Percentiles rank a stretch among this genome's conserved stretches.
These are phyloP conservation scores for Sterna hirundo DNA, from an alignment of 2,113 vertebrate species.

Conservation along the genomic window DNA sequence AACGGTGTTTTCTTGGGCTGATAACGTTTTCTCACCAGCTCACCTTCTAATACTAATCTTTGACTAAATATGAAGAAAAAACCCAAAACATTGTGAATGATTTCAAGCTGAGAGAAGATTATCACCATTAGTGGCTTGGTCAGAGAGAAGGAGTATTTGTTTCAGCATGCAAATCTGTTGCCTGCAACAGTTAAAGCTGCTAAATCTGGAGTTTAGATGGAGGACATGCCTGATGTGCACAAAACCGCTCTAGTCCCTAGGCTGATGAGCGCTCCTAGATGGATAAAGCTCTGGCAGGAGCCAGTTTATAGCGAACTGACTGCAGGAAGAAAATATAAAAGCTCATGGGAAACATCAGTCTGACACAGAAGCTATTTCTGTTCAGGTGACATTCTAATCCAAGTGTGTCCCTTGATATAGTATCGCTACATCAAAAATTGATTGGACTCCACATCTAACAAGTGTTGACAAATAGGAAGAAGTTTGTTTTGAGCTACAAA, in stretches of 20 bases:
- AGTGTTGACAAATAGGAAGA: background rate
- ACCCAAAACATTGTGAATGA: background rate
- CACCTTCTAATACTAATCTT: background rate
- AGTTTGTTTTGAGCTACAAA: background rate
- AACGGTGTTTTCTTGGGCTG: background rate
- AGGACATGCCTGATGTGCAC: background rate
- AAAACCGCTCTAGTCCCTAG: background rate
- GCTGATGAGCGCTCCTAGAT: background rate
- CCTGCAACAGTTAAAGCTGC: background rate
- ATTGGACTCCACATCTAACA: background rate
- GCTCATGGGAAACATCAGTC: background rate
- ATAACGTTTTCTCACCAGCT: background rate
- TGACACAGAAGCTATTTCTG: conserved; percentile 11
- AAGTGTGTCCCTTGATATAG: background rate
- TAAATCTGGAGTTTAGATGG: background rate
- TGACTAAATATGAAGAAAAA: background rate
- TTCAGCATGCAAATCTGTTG: background rate
- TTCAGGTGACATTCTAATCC: conserved; percentile 11
- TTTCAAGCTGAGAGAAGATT: background rate
- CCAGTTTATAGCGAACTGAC: background rate
- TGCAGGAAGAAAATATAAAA: background rate
- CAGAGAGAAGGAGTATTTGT: background rate
- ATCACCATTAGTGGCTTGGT: background rate
- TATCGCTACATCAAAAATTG: background rate
- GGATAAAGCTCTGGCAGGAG: background rate